A percentile compares a stretch with the other conserved stretches of the same genome.
phyloP scores from a whole-genome alignment of 2,797 vertebrate species.

The Prionace glauca region DNA sequence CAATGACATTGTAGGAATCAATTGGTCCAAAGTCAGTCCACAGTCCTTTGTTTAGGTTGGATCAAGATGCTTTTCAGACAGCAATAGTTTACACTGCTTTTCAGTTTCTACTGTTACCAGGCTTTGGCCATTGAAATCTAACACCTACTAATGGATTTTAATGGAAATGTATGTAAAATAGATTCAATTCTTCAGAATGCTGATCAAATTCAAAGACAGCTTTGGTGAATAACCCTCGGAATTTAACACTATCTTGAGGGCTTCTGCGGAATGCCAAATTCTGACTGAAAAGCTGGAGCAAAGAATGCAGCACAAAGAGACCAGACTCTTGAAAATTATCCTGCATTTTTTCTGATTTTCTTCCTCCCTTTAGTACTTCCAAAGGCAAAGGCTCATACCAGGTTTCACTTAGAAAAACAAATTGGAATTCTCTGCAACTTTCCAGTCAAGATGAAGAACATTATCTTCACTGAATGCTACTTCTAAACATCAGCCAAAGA shows the following conservation, averaged over 20 bases:
- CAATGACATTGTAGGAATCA: not conserved
- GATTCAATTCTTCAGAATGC: not conserved
- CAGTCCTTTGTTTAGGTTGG: not conserved
- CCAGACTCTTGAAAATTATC: not conserved
- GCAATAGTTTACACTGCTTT: not conserved
- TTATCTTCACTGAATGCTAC: not conserved
- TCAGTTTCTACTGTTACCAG: not conserved
- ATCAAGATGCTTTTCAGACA: not conserved
- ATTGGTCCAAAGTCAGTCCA: slow-evolving; percentile 13
- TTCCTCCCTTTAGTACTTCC: not conserved
- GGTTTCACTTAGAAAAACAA: not conserved
- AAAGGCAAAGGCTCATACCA: not conserved
- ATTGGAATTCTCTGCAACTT: not conserved
- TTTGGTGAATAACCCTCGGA: not conserved
- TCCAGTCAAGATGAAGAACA: not conserved
- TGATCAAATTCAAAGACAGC: not conserved
- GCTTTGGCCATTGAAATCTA: not conserved
- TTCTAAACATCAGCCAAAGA: not conserved
- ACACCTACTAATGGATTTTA: not conserved
- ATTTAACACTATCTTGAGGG: not conserved
- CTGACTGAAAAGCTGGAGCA: not conserved
- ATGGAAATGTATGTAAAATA: not conserved
- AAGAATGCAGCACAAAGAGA: not conserved
- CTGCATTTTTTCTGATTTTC: not conserved
- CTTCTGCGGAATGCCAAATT: not conserved